A percentile compares a stretch with the other conserved stretches of the same genome.
These are phyloP conservation scores for Struthidea cinerea DNA, from an alignment of 2,113 vertebrate genomes.

Conservation along the genomic window DNA sequence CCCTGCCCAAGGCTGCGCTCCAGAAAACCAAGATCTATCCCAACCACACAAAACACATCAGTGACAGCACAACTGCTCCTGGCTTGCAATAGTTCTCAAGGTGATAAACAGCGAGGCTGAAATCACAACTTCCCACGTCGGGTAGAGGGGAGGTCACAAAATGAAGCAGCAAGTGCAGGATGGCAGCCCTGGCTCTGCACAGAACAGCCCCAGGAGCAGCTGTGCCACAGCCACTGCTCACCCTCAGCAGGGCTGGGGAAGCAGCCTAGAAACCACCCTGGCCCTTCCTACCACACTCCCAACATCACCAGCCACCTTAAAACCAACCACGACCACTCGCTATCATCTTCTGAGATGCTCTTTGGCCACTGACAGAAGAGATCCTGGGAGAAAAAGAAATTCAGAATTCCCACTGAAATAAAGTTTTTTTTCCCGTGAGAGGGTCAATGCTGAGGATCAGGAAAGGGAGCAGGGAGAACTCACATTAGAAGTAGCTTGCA, in stretches of 20 bases:
- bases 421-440: not conserved
- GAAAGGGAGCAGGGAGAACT: not conserved
- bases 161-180: not conserved
- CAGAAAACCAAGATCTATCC: not conserved
- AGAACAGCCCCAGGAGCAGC: not conserved
- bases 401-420: not conserved
- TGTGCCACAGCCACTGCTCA: not conserved
- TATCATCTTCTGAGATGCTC: not conserved
- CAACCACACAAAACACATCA: not conserved
- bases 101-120: not conserved
- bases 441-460: not conserved
- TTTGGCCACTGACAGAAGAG: not conserved
- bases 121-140: not conserved
- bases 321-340: rapidly evolving
- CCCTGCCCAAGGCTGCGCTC: not conserved
- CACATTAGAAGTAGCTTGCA: not conserved
- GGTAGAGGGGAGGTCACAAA: not conserved
- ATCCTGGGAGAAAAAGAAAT: not conserved
- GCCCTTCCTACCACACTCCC: not conserved
- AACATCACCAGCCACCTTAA: not conserved
- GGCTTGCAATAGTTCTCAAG: not conserved
- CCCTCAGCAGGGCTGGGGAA: not conserved
- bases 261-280: not conserved
- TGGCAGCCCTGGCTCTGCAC: not conserved
- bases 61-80: not conserved